Percentiles rank a stretch among this genome's conserved stretches.
phyloP scores from a whole-genome alignment of 2,888 invertebrate genomes.

The Creontiades dilutus region DNA sequence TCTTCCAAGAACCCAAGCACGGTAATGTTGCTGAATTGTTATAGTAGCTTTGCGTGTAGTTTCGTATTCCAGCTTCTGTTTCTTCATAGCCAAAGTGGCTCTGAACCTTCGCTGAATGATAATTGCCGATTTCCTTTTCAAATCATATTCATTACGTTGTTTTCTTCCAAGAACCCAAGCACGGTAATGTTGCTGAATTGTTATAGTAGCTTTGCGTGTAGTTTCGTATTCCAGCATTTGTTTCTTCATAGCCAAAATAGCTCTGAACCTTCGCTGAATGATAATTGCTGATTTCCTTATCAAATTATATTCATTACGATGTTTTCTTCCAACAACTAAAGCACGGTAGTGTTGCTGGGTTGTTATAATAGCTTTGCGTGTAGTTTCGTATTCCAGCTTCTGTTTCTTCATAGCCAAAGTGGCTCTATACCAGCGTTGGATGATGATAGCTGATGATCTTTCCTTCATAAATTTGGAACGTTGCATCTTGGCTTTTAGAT shows the following conservation, averaged over 20 bases:
- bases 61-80: slow-evolving; percentile 72
- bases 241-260: not conserved
- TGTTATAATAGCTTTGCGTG: slow-evolving; percentile 23
- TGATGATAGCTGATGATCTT: slow-evolving; percentile 56
- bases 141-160: slow-evolving; percentile 75
- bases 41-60: slow-evolving; percentile 70
- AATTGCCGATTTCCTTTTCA: not conserved
- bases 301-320: not conserved
- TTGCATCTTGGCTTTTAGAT: not conserved
- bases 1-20: slow-evolving; percentile 77
- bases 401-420: slow-evolving; percentile 13
- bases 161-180: not conserved
- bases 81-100: slow-evolving; percentile 77
- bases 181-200: slow-evolving; percentile 44
- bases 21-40: slow-evolving; percentile 69
- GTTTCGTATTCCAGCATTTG: not conserved
- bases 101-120: slow-evolving; percentile 76
- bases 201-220: not conserved
- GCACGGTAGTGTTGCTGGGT: slow-evolving; percentile 57
- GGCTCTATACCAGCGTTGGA: slow-evolving; percentile 64
- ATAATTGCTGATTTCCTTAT: slow-evolving; percentile 44
- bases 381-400: not conserved
- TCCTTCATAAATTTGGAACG: not conserved
- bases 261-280: slow-evolving; percentile 61
- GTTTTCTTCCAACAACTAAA: not conserved